Base-by-base conservation (phyloP, 2,888 invertebrate species). In the Phasia obesa region DNA sequence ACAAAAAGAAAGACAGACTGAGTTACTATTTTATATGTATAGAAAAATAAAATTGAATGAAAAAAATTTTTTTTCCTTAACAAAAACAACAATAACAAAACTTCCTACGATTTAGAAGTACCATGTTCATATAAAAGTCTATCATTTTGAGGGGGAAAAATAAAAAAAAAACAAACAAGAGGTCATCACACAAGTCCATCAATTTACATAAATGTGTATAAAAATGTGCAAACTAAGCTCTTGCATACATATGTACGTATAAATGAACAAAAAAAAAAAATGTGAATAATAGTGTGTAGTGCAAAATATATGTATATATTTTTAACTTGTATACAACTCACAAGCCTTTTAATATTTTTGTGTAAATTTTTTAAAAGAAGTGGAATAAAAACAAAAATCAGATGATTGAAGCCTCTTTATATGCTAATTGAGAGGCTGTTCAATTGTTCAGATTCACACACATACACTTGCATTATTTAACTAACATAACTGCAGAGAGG, bases 341-440 rank as follows among this genome's bases (percentile, higher is more conserved):
- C 15, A 59, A 21, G 23, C 21, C 17, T 2, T 47, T 21, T 25
- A 38, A 42, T 59, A 38, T 38, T 49, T 79, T 38, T 57, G 59
- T 65, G 23, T 25, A 31, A 19, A 57, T 35, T 57, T 47, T 71
- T 35, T 9, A 59, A 9, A n/a, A 15, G 21, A 59, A 35, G 9
- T 64, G 3, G 0, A 57, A 38, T 23, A 65, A 38, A 21, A 38
- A 51, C 21, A 69, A 55, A 69, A 55, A 27, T 21, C 19, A 27
- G 11, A 53, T 53, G 73, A 62, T 73, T 60, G 51, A 19, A 75
- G 59, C 59, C 65, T 75, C 65, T 76, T 81, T 76, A 70, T 71
- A 81, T 81, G 81, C 81, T 81, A 81, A 81, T 81, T 81, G 53
- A 76, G 70, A 76, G 79, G 79, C 60, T 79, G 67, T 67, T 67